phyloP scores from a whole-genome alignment of 1,140 invertebrate genomes.

The Megathymus violae region DNA sequence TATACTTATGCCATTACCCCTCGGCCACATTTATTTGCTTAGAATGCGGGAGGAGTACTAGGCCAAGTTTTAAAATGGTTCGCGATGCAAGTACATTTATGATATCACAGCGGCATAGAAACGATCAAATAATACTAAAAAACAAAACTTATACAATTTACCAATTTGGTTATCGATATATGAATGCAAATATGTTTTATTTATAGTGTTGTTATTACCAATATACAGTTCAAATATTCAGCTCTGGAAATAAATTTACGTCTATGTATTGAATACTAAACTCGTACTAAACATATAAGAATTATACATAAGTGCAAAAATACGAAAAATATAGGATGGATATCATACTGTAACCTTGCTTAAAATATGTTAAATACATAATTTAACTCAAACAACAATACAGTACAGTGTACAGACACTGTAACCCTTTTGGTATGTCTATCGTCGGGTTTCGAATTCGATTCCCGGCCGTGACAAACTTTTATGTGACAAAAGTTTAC shows the following conservation, averaged over 20 bases:
- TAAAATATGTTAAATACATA: no score
- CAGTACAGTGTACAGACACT: no score
- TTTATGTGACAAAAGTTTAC: no score
- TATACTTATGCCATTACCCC: slow-evolving; percentile 1
- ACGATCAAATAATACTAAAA: slow-evolving; percentile 21
- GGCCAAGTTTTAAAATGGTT: slow-evolving; percentile 3
- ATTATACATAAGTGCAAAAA: no score
- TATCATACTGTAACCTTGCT: no score
- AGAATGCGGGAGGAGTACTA: not conserved
- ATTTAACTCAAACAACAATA: no score
- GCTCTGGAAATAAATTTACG: not conserved
- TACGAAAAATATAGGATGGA: no score
- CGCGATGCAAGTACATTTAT: slow-evolving; percentile 10
- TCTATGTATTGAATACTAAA: not conserved
- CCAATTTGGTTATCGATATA: slow-evolving; percentile 11
- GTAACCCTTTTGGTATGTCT: no score
- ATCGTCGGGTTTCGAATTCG: no score
- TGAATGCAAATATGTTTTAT: not conserved
- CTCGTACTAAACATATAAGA: no score
- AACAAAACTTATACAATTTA: slow-evolving; percentile 4
- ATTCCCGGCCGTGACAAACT: no score
- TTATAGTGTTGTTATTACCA: not conserved
- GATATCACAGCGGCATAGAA: slow-evolving; percentile 19
- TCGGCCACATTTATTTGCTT: slow-evolving; percentile 2
- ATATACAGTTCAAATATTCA: not conserved